Percentiles rank a stretch among this genome's conserved stretches.
Evolutionary conservation across 1,140 invertebrate species (phyloP).

Genomic region (Apolygus lucorum): DNA sequence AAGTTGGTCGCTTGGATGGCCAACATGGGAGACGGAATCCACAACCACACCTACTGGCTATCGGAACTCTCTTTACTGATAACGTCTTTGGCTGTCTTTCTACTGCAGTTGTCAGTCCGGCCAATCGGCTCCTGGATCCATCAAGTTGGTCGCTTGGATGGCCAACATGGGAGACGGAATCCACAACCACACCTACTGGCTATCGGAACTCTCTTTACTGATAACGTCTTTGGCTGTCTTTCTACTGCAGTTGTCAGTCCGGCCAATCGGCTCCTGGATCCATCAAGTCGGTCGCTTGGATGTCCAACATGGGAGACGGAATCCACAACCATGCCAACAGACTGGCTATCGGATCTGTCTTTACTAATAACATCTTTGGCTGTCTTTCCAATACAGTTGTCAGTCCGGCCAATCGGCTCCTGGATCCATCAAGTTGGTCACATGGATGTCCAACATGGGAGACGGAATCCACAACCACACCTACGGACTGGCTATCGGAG

Average conservation of each 20-base stretch:
- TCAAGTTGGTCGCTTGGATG: constrained; percentile 86
- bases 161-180: constrained; percentile 90
- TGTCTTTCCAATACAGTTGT: constrained; percentile 87
- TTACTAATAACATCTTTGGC: constrained; percentile 72
- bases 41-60: constrained; percentile 89
- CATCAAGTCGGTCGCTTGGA: constrained; percentile 79
- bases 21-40: constrained; percentile 86
- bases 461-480: no score
- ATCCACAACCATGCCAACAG: constrained; percentile 89
- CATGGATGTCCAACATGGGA: no score
- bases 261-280: constrained; percentile 73
- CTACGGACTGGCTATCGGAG: no score
- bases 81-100: constrained; percentile 81
- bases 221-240: constrained; percentile 76
- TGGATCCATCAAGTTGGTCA: no score
- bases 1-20: constrained; percentile 90
- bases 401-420: constrained; percentile 90
- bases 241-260: constrained; percentile 85
- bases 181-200: constrained; percentile 89
- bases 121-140: constrained; percentile 67
- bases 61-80: constrained; percentile 81
- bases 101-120: constrained; percentile 83
- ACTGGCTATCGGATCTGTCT: constrained; percentile 87
- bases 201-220: constrained; percentile 84
- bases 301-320: constrained; percentile 91